These are phyloP conservation scores for Buathra laborator DNA, from an alignment of 2,888 invertebrate genomes.

Conservation along the genomic window DNA sequence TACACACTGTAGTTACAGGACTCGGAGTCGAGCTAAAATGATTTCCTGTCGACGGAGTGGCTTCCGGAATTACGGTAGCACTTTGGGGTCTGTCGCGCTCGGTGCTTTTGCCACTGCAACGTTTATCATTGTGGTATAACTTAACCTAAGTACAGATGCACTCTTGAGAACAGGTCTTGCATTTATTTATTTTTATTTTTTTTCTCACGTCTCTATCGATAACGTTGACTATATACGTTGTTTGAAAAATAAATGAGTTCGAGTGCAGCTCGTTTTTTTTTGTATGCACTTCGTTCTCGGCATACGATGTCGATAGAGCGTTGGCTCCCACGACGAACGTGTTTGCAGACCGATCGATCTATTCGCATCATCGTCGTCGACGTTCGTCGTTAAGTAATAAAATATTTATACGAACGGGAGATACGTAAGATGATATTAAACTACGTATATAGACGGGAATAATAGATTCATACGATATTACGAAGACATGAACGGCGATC, in stretches of 20 bases:
- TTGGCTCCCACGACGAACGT: conserved; percentile 47
- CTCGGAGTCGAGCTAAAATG: conserved; percentile 45
- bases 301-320: conserved; percentile 26
- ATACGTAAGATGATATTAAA: conserved; percentile 37
- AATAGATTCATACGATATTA: not conserved
- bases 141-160: not conserved
- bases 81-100: conserved; percentile 24
- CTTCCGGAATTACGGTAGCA: conserved; percentile 57
- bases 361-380: conserved; percentile 18
- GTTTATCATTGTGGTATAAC: not conserved
- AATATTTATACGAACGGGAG: conserved; percentile 55
- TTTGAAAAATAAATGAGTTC: conserved; percentile 28
- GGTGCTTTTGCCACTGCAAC: conserved; percentile 14
- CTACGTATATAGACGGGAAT: not conserved
- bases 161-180: not conserved
- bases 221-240: not conserved
- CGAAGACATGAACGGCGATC: not conserved
- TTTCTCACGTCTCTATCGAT: not conserved
- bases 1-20: not conserved
- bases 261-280: not conserved
- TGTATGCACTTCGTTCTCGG: conserved; percentile 8
- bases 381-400: conserved; percentile 34
- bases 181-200: not conserved
- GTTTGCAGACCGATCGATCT: conserved; percentile 57
- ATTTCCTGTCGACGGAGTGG: conserved; percentile 55